phyloP scores from a whole-genome alignment of 2,113 vertebrate genomes.

The Micromys minutus region DNA sequence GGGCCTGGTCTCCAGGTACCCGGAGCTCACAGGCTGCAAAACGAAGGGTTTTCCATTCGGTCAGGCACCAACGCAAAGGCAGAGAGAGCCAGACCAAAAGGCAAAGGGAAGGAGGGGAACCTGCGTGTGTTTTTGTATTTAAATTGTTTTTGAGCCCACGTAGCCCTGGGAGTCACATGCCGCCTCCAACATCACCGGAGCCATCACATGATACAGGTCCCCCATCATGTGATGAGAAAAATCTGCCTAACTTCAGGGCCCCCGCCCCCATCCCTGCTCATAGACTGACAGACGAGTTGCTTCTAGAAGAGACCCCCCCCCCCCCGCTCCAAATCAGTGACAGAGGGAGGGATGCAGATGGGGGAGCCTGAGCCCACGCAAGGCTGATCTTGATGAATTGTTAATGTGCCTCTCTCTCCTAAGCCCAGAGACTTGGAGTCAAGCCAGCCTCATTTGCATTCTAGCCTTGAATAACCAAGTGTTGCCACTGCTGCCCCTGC shows the following conservation, averaged over 20 bases:
- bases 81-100: slow-evolving; percentile 67
- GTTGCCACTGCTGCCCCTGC: slow-evolving; percentile 57
- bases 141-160: slow-evolving; percentile 76
- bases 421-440: slow-evolving; percentile 74
- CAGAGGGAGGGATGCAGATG: slow-evolving; percentile 36
- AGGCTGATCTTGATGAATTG: slow-evolving; percentile 79
- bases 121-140: slow-evolving; percentile 77
- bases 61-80: slow-evolving; percentile 65
- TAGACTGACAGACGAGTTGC: slow-evolving; percentile 47
- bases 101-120: slow-evolving; percentile 76
- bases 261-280: background rate
- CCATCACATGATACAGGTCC: slow-evolving; percentile 81
- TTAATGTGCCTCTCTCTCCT: slow-evolving; percentile 65
- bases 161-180: slow-evolving; percentile 81
- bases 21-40: slow-evolving; percentile 57
- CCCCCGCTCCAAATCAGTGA: background rate
- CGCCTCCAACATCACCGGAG: slow-evolving; percentile 75
- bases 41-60: slow-evolving; percentile 46
- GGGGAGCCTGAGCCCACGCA: slow-evolving; percentile 20
- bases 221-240: slow-evolving; percentile 77
- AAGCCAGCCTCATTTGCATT: slow-evolving; percentile 76
- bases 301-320: background rate
- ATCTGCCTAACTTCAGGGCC: slow-evolving; percentile 64
- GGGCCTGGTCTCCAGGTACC: slow-evolving; percentile 60
- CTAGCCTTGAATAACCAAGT: slow-evolving; percentile 77